Conservation (phyloP, 2,113 vertebrate genomes). For the Aphelocoma coerulescens region DNA sequence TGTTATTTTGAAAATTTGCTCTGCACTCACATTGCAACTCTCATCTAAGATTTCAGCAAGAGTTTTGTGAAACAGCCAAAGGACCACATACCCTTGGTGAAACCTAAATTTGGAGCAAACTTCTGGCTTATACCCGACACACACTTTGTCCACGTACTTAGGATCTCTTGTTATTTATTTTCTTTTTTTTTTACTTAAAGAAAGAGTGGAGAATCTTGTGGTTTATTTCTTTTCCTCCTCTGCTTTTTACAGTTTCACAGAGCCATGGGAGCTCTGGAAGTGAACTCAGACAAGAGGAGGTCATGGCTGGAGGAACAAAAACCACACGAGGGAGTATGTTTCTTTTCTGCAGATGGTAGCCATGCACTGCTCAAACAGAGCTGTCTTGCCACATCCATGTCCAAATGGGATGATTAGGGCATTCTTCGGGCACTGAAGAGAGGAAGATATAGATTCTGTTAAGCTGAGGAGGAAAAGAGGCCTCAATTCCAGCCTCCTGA, state of each 20-base stretch:
- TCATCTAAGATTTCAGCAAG: background rate
- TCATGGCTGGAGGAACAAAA: background rate
- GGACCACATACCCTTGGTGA: background rate
- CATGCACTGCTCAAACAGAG: background rate
- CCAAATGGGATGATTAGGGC: background rate
- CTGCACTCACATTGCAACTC: background rate
- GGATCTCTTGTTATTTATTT: rapidly evolving
- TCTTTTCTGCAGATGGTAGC: background rate
- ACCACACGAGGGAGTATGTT: background rate
- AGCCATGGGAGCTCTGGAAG: background rate
- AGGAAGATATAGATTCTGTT: background rate
- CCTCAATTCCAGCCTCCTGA: background rate
- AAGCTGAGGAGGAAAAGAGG: background rate
- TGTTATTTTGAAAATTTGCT: background rate
- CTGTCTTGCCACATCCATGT: background rate
- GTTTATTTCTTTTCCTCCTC: background rate
- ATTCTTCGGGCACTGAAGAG: background rate
- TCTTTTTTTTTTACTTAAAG: background rate
- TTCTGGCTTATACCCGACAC: background rate
- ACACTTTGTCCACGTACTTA: rapidly evolving
- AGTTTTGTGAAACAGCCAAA: background rate
- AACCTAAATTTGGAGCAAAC: background rate
- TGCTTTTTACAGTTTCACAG: background rate
- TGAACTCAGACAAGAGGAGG: background rate
- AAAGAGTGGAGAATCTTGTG: background rate